Base-by-base conservation (phyloP, 2,113 vertebrate genomes). In the Platysteira castanea region DNA sequence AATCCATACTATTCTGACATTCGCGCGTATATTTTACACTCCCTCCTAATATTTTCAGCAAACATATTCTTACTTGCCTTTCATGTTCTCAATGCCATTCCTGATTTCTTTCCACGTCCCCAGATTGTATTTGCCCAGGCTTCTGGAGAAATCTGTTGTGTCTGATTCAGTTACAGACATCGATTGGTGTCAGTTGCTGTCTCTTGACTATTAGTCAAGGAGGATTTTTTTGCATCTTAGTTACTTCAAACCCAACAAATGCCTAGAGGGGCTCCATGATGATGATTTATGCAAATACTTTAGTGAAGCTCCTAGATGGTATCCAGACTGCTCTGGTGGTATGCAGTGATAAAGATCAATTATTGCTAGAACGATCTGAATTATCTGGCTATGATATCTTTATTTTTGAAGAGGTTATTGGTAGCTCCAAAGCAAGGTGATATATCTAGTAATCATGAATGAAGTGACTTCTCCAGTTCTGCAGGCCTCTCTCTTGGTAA, bases 221-320 rank as follows among this genome's bases (percentile, higher is more conserved):
- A 82, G 21, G 37, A 57, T 87, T 88, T 88, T 88, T 77, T 94
- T 95, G 71, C 76, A 86, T 87, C 37, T 83, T 50, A 19, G 65
- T 56, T 65, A 67, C 71, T 88, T 90, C 79, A 92, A 87, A 86
- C 53, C 88, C 70, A 93, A 50, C 39, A 95, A 88, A 81, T 78
- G 85, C 85, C 94, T 75, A 20, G 39, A 93, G 86, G 67, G 69
- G 21, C 46, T 93, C 59, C 37, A 16, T 10, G 50, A 63, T 63
- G 47, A 84, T 93, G 80, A 95, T 90, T 89, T 90, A 84, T 84
- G 74, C 70, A 86, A 92, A 95, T 96, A 89, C 17, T 93, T 96
- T n/a, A 81, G 73, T 95, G 80, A 84, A 81, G 44, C 54, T 84
- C 35, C 27, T 71, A 78, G 54, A 74, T 88, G 13, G 30, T 86